Evolutionary conservation across 1,140 invertebrate species (phyloP), one percentile per base, ranked within the genome.

Genomic region (Aporrectodea caliginosa): DNA sequence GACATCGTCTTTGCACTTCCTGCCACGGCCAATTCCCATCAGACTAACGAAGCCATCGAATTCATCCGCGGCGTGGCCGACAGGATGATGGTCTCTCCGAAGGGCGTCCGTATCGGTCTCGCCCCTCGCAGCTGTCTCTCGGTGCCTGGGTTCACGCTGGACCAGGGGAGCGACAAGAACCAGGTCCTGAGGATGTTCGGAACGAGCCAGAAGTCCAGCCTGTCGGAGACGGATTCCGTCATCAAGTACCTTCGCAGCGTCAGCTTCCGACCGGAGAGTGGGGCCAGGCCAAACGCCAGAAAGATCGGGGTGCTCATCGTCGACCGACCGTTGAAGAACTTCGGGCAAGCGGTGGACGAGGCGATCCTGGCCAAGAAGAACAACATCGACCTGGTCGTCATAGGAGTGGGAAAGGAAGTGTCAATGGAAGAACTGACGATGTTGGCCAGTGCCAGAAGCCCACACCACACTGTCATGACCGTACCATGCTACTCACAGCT

Each of bases 381-480:
- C 14, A 75, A 79, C 32, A 77, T 82, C n/a, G 58, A 80, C n/a
- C 33, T 82, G 72, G 74, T 82, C 32, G 69, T 75, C 70, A 79
- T 82, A 31, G 81, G 81, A 1, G 73, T 82, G 0, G 81, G 81
- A 16, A 31, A 30, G 1, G 6, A 43, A 0, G 74, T 76, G 29
- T 73, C 74, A 43, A 35, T 69, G 12, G 69, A 79, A n/a, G 80
- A 79, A 68, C 32, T 81, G 69, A 72, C 69, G 1, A 33, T 58
- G 33, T 76, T 81, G 22, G 80, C 80, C 34, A 81, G 78, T 34
- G 12, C 29, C n/a, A 71, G 77, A 31, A 35, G 30, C 31, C 31
- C 69, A 12, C 69, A 77, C n/a, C 76, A 80, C 70, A 33, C 34
- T 0, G 58, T 80, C 32, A 77, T 71, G 70, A 58, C 43, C 6